Conservation (phyloP, 2,113 vertebrate species). For the Rhodinocichla rosea region DNA sequence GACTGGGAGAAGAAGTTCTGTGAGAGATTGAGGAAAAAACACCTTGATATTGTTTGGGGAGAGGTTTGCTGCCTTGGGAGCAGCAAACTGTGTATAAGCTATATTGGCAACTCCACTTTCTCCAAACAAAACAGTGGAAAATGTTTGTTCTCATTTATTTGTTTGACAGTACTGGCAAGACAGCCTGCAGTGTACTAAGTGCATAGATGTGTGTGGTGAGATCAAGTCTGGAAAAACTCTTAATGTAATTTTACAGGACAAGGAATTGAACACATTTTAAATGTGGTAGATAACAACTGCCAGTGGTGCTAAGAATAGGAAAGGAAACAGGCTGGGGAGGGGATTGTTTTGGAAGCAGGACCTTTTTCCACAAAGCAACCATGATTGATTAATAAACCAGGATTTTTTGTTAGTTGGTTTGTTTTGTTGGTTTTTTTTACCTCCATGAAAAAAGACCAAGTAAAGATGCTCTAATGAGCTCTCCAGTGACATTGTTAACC, state of each 20-base stretch:
- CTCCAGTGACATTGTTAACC: constrained; percentile 8
- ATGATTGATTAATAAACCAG: not conserved
- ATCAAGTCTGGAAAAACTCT: not conserved
- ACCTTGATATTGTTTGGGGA: not conserved
- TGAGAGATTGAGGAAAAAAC: not conserved
- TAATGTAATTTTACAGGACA: not conserved
- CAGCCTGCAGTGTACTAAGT: not conserved
- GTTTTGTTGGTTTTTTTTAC: not conserved
- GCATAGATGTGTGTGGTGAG: not conserved
- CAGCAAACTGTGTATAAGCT: not conserved
- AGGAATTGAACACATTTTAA: not conserved
- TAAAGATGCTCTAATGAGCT: not conserved
- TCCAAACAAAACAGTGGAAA: not conserved
- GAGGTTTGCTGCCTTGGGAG: not conserved
- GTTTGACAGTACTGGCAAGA: not conserved
- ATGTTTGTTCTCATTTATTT: not conserved
- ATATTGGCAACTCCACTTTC: not conserved
- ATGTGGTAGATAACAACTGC: not conserved
- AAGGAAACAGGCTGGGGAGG: not conserved
- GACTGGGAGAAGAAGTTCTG: not conserved
- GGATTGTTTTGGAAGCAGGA: not conserved
- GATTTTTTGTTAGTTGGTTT: not conserved
- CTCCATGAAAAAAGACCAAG: not conserved
- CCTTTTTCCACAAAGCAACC: not conserved
- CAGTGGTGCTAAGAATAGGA: not conserved